A percentile compares a stretch with the other conserved stretches of the same genome.
Conservation (phyloP, 2,888 invertebrate species). For the Drosophila bunnanda region DNA sequence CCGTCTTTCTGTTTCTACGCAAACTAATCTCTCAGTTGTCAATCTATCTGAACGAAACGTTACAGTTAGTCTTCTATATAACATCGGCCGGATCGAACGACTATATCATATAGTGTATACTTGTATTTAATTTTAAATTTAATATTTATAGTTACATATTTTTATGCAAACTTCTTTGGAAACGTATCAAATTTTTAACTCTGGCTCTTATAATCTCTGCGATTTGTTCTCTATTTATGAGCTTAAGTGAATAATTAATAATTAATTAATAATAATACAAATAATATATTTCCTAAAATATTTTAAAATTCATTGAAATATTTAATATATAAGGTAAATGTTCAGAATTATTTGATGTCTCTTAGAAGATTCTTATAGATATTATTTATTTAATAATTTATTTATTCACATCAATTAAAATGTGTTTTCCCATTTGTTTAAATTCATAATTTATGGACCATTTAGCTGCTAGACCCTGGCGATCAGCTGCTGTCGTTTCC, state of each 20-base stretch:
- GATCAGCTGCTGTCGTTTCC: slow-evolving; percentile 28
- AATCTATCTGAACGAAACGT: no score
- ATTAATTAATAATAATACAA: no score
- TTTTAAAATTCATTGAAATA: no score
- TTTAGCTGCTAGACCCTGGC: slow-evolving; percentile 7
- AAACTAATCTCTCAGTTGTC: no score
- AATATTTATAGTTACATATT: not conserved
- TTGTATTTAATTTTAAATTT: no score
- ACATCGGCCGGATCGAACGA: no score
- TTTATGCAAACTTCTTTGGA: not conserved
- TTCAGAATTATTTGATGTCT: not conserved
- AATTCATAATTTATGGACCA: slow-evolving; percentile 5
- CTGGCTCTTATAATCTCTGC: not conserved
- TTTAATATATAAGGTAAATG: no score
- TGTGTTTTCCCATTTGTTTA: slow-evolving; percentile 3
- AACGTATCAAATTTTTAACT: not conserved
- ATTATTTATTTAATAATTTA: not conserved
- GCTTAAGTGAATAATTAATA: not conserved
- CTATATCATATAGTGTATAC: no score
- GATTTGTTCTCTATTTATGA: not conserved
- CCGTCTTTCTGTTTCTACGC: no score
- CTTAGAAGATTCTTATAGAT: not conserved
- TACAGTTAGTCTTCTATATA: no score
- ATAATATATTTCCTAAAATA: no score
- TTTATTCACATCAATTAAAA: slow-evolving; percentile 1